Evolutionary conservation across 2,797 vertebrate species (phyloP).

Genomic region (Neosalanx taihuensis): DNA sequence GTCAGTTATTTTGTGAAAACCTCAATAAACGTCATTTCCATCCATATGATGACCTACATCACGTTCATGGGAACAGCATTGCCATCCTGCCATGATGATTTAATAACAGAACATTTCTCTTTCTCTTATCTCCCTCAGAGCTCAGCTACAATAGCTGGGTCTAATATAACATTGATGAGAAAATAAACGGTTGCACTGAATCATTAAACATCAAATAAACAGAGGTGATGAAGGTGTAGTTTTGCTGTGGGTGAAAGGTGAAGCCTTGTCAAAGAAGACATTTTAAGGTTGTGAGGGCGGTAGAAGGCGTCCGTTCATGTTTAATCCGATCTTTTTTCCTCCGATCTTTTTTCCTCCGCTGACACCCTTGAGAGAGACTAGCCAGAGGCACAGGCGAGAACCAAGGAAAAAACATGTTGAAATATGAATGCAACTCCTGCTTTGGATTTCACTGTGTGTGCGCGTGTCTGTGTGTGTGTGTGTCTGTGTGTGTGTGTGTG

Average conservation of each 20-base stretch:
- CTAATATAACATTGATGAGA: background rate
- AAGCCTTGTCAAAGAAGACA: no score
- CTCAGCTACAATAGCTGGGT: no score
- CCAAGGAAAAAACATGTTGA: background rate
- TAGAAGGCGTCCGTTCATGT: background rate
- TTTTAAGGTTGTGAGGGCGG: background rate
- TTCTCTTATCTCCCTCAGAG: background rate
- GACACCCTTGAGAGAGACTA: background rate
- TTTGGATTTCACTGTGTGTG: background rate
- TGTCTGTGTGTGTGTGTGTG: background rate
- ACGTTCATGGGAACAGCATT: no score
- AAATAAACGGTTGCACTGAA: background rate
- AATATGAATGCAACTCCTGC: background rate
- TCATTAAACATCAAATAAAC: background rate
- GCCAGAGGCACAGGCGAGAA: background rate
- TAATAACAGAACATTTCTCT: background rate
- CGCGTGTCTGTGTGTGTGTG: constrained; percentile 1
- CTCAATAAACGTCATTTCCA: no score
- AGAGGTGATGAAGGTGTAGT: background rate
- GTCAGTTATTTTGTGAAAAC: no score
- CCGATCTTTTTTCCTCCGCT: background rate
- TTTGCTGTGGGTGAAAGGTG: background rate
- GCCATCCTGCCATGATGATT: no score
- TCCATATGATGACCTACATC: no score
- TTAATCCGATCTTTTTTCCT: constrained; percentile 3